phyloP scores from a whole-genome alignment of 2,888 invertebrate genomes.

The Rhogogaster chlorosoma region DNA sequence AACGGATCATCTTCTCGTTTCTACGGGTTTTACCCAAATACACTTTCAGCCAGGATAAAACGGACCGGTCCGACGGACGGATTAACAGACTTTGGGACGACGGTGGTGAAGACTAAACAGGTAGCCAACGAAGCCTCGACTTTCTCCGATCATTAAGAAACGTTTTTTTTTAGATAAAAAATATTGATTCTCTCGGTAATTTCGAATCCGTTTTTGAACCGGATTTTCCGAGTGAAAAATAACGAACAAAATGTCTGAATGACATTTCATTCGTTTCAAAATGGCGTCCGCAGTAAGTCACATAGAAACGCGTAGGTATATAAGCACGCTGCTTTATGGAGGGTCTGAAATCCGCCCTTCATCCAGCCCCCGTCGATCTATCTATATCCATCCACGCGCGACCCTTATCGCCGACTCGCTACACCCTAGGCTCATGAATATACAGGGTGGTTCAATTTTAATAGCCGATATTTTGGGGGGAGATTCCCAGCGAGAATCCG shows the following conservation, averaged over 20 bases:
- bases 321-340: not conserved
- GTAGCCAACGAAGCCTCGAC: too few species aligned
- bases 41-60: too few species aligned
- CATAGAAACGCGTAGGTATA: not conserved
- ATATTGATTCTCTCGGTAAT: too few species aligned
- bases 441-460: not conserved
- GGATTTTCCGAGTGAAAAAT: too few species aligned
- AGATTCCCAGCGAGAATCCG: not conserved
- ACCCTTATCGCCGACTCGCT: not conserved
- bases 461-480: not conserved
- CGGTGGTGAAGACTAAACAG: too few species aligned
- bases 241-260: not conserved
- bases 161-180: too few species aligned
- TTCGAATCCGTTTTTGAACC: too few species aligned
- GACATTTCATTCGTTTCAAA: not conserved
- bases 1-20: too few species aligned
- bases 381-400: not conserved
- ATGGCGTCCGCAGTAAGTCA: conserved; percentile 1
- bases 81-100: too few species aligned
- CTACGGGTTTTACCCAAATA: too few species aligned
- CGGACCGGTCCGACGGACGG: too few species aligned
- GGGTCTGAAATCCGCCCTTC: conserved; percentile 10
- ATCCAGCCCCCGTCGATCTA: conserved; percentile 12
- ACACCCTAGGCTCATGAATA: not conserved
- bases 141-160: too few species aligned